Percentiles rank a stretch among this genome's conserved stretches.
These are phyloP conservation scores for Columba livia DNA, from an alignment of 2,113 vertebrate species.

Conservation along the genomic window DNA sequence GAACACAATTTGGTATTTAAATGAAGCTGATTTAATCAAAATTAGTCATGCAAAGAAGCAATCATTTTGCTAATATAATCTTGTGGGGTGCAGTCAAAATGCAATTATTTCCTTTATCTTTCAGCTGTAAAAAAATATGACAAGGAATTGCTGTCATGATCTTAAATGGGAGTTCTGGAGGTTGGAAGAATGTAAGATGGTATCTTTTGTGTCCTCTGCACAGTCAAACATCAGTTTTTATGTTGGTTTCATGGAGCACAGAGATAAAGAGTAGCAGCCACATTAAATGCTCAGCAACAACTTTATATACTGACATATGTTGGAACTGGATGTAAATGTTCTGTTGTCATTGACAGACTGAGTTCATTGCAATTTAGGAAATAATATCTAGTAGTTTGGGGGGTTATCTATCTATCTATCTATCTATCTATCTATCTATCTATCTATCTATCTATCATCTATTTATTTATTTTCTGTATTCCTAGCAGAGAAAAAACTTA, in stretches of 20 bases:
- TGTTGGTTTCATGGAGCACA: not conserved
- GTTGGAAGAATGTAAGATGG: not conserved
- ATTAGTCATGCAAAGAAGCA: slow-evolving; percentile 63
- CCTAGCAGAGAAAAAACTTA: not conserved
- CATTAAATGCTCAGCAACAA: slow-evolving; percentile 19
- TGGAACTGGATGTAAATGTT: not conserved
- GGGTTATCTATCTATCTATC: not conserved
- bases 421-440: not conserved
- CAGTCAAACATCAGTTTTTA: slow-evolving; percentile 13
- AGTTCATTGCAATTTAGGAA: slow-evolving; percentile 1
- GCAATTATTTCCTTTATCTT: slow-evolving; percentile 62
- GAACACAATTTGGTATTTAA: slow-evolving; percentile 64
- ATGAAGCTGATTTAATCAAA: slow-evolving; percentile 71
- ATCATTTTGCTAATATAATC: slow-evolving; percentile 59
- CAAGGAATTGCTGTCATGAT: slow-evolving; percentile 5
- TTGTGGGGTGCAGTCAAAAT: slow-evolving; percentile 48
- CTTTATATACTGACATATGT: slow-evolving; percentile 37
- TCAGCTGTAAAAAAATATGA: slow-evolving; percentile 65
- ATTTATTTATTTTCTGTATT: not conserved
- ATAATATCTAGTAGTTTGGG: not conserved
- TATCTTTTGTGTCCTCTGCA: not conserved
- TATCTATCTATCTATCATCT: not conserved
- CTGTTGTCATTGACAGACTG: not conserved
- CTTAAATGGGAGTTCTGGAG: slow-evolving; percentile 7
- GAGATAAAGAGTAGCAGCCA: not conserved